phyloP scores from a whole-genome alignment of 2,888 invertebrate species.

The Temnothorax unifasciatus region DNA sequence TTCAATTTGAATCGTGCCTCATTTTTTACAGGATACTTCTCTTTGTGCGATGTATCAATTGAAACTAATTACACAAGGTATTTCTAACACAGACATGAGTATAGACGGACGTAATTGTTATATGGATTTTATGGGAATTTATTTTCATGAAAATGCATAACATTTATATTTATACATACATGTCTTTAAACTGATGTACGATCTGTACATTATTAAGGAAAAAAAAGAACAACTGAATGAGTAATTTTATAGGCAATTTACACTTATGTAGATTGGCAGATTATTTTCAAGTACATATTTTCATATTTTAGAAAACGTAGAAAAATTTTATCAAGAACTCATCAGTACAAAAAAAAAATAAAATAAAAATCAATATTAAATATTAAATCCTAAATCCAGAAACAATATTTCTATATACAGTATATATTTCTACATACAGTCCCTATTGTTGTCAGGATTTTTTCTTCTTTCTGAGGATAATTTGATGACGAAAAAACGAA shows the following conservation, averaged over 20 bases:
- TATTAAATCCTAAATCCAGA: not conserved
- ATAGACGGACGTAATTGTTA: not conserved
- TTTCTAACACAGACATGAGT: not conserved
- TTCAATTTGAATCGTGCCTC: not conserved
- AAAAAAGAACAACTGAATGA: not conserved
- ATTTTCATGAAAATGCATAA: constrained; percentile 9
- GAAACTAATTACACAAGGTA: not conserved
- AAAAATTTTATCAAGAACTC: not conserved
- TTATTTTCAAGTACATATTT: not conserved
- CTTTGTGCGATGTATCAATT: no score
- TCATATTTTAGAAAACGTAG: not conserved
- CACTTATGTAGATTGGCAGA: not conserved
- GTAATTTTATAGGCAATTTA: not conserved
- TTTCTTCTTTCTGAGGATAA: not conserved
- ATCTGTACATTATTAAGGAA: constrained; percentile 3
- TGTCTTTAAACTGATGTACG: not conserved
- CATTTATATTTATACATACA: constrained; percentile 25
- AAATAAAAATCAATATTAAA: no score
- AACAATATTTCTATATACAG: not conserved
- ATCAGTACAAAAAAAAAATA: not conserved
- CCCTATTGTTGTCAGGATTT: not conserved
- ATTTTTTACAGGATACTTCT: no score
- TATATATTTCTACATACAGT: not conserved
- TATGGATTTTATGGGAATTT: not conserved
- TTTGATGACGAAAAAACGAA: not conserved